phyloP scores from a whole-genome alignment of 2,113 vertebrate species.

The Tringa solitaria region DNA sequence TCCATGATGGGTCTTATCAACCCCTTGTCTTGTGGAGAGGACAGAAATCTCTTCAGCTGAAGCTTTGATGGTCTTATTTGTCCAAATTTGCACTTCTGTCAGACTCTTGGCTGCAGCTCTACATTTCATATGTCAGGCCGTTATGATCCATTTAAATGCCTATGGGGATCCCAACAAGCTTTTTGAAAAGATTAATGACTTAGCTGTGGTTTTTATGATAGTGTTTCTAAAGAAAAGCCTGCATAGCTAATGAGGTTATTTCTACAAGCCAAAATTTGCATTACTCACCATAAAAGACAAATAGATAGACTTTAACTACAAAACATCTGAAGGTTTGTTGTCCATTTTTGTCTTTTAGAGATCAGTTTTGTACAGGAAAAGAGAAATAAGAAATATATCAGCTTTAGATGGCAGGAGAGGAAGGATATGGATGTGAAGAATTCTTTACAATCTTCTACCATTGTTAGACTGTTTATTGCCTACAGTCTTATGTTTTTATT shows the following conservation, averaged over 20 bases:
- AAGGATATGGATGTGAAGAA: neutral
- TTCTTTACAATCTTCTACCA: neutral
- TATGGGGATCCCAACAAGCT: constrained; percentile 67
- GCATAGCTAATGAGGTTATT: constrained; percentile 63
- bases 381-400: neutral
- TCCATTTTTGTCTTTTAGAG: neutral
- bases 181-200: constrained; percentile 72
- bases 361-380: neutral
- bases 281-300: constrained; percentile 32
- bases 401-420: neutral
- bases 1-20: constrained; percentile 24
- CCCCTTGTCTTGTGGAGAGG: constrained; percentile 12
- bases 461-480: neutral
- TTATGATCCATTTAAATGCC: constrained; percentile 69
- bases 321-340: neutral
- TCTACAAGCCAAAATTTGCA: constrained; percentile 54
- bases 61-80: constrained; percentile 65
- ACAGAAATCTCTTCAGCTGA: constrained; percentile 35
- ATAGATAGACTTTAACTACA: neutral
- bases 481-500: neutral
- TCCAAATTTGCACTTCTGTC: constrained; percentile 59
- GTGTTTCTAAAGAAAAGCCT: constrained; percentile 58
- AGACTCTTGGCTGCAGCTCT: constrained; percentile 44
- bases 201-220: constrained; percentile 66
- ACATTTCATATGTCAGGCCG: constrained; percentile 36